Evolutionary conservation across 2,113 vertebrate genomes (phyloP).

Genomic region (Desmodus rotundus): DNA sequence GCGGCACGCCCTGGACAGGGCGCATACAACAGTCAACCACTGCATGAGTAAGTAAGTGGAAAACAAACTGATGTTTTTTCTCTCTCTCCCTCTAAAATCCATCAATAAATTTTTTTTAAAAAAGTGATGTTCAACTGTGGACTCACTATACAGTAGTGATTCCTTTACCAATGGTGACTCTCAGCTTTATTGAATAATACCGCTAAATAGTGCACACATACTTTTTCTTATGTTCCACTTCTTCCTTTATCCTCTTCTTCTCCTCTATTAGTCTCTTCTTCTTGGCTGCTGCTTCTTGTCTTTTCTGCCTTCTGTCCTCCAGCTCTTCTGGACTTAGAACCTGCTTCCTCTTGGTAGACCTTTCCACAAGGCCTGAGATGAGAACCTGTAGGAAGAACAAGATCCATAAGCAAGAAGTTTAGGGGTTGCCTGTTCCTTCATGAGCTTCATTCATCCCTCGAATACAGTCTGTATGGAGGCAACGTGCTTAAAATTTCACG

Average conservation of each 20-base stretch:
- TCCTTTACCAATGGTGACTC: not conserved
- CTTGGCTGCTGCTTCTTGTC: conserved; percentile 87
- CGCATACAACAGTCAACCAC: not conserved
- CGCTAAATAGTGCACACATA: conserved; percentile 57
- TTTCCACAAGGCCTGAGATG: conserved; percentile 69
- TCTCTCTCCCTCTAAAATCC: not conserved
- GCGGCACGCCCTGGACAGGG: not conserved
- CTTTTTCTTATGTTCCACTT: conserved; percentile 88
- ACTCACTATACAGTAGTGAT: not conserved
- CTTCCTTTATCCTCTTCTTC: conserved; percentile 80
- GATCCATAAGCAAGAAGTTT: not conserved
- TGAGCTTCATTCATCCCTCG: not conserved
- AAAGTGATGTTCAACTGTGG: not conserved
- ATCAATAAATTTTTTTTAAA: not conserved
- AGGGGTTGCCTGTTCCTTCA: not conserved
- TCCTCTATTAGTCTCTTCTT: conserved; percentile 86
- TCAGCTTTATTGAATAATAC: not conserved
- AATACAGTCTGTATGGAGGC: not conserved
- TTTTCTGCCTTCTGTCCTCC: conserved; percentile 80
- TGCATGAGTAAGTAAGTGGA: not conserved
- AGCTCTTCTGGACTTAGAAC: conserved; percentile 84
- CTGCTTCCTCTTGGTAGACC: conserved; percentile 81
- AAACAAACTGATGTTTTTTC: not conserved
- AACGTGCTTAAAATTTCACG: not conserved
- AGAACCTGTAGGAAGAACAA: conserved; percentile 76